Evolutionary conservation across 2,888 invertebrate genomes (phyloP), one percentile per base, ranked within the genome.

Genomic region (Nemotelus nigrinus): DNA sequence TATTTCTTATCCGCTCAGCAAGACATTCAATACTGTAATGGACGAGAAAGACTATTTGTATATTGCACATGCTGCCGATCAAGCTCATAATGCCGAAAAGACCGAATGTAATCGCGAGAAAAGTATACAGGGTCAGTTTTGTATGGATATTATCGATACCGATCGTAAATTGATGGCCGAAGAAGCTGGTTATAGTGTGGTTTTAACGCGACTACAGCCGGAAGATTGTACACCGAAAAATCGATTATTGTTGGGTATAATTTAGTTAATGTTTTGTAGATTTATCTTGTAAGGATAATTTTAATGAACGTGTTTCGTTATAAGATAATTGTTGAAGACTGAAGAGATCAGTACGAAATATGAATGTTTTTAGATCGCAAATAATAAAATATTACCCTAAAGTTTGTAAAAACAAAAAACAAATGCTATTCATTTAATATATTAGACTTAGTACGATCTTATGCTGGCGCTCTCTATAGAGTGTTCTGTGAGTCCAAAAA

Each of bases 11-110:
- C 97, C 98, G 0, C 89, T 95, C 80, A 97, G 97, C 86, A 84
- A 85, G n/a, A 85, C 85, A 58, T 92, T 92, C 82, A 88, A 86
- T 44, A 81, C 84, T 58, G 84, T 89, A 2, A 77, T 87, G 3
- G 79, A 71, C 5, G 85, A 89, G 2, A 88, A 90, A 80, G 93
- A 95, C 82, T 96, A 94, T 86, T 88, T 96, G 79, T 91, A 92
- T 79, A 89, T 98, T 78, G 94, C 96, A 1, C 97, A 97, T 87
- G 93, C 95, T 5, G 96, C 97, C 0, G 98, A 98, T 87, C 96
- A 97, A 87, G 96, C 96, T 0, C 96, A 97, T 84, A 91, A 91
- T 78, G 84, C 89, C 79, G 85, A 85, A 39, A 85, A 84, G 1
- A 81, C 82, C 5, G 86, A 86, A 71, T 86, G 86, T 55, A 86